These are phyloP conservation scores for Ictalurus punctatus DNA, from an alignment of 2,113 vertebrate genomes.

Conservation along the genomic window DNA sequence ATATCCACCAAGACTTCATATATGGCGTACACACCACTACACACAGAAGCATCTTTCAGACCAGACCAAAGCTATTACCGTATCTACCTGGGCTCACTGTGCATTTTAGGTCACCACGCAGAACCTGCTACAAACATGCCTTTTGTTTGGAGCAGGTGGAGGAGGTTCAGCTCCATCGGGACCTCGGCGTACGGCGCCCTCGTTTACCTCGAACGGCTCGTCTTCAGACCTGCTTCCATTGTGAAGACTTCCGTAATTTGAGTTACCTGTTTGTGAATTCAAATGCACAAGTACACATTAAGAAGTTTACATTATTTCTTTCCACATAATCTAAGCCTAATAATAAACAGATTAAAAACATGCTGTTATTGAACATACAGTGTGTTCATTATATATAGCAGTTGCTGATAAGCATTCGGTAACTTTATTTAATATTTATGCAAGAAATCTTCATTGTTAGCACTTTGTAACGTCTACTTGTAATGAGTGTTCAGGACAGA, in stretches of 20 bases:
- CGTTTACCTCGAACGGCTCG: constrained; percentile 49
- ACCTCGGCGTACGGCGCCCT: constrained; percentile 48
- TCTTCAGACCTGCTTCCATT: constrained; percentile 59
- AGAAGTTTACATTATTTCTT: not conserved
- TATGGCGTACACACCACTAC: not conserved
- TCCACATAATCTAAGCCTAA: not conserved
- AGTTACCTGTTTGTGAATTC: constrained; percentile 66
- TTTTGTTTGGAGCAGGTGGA: constrained; percentile 46
- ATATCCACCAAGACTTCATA: not conserved
- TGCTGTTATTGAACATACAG: not conserved
- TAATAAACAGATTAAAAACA: not conserved
- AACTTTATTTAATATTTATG: not conserved
- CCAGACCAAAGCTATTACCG: not conserved
- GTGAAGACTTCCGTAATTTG: constrained; percentile 60
- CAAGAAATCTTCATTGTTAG: not conserved
- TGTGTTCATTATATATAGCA: too few species aligned
- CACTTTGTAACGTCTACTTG: not conserved
- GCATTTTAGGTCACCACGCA: constrained; percentile 66
- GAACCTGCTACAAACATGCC: constrained; percentile 67
- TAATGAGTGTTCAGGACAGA: not conserved
- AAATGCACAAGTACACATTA: not conserved
- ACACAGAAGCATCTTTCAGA: not conserved
- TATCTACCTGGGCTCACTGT: constrained; percentile 32
- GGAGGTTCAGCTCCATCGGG: constrained; percentile 55
- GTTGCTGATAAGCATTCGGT: not conserved